Base-by-base conservation (phyloP, 2,113 vertebrate genomes). In the Varanus komodoensis region DNA sequence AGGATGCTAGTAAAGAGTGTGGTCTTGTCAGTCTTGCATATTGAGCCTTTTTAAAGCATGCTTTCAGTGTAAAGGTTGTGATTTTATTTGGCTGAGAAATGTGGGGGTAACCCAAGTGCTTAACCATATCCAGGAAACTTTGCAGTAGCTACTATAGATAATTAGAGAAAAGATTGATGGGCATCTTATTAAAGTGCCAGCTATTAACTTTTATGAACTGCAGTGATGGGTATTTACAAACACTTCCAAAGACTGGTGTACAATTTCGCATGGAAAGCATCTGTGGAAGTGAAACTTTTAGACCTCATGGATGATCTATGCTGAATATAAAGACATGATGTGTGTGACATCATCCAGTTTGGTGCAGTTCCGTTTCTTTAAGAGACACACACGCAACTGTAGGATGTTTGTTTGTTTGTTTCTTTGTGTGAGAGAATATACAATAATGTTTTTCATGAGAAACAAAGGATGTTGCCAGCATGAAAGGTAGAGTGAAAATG, bases 121-220 rank as follows among this genome's bases (percentile, higher is more conserved):
- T 79, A 5, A 77, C 61, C 15, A 84, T 83, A 61, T 1, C 77
- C 29, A 38, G 91, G 48, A 78, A 92, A 92, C 87, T 94, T 90
- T 23, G 38, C 0, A 82, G 19, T 80, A 78, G 38, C 52, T 44
- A 21, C 23, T 79, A 86, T 84, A 79, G 89, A 90, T 85, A 54
- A 1, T 86, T 44, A 77, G 57, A 82, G n/a, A 90, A 78, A 50
- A 1, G 0, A 61, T 38, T 61, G 19, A 52, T 5, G 69, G 86
- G 67, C n/a, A 84, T 89, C 7, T 91, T 87, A 11, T 44, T 94
- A 32, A 64, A 23, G 29, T 54, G 4, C 1, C 7, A n/a, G 71
- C 6, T 93, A 71, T 84, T 91, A 94, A 97, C 95, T 97, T 95
- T 96, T 82, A 8, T 68, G 2, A 25, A 80, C 74, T 93, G 3